phyloP scores from a whole-genome alignment of 2,113 vertebrate genomes.

The Peromyscus maniculatus region DNA sequence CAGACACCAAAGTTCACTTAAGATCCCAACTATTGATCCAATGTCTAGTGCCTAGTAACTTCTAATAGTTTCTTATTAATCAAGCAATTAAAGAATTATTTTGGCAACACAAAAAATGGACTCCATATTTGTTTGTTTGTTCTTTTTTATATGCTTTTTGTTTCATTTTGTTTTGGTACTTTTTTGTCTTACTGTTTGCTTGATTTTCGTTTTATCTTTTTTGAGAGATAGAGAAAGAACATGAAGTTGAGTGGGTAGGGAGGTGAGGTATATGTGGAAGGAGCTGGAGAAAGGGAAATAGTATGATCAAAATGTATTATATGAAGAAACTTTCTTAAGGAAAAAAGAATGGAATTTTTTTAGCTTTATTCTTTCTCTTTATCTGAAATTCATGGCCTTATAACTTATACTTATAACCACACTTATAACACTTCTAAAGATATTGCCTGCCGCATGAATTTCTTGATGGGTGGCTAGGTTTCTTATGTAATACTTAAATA shows the following conservation, averaged over 20 bases:
- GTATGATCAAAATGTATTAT: not conserved
- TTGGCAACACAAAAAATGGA: not conserved
- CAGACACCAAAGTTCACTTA: not conserved
- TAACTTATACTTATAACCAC: not conserved
- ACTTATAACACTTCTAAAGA: not conserved
- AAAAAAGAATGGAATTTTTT: not conserved
- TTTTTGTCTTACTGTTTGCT: not conserved
- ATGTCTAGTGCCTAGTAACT: not conserved
- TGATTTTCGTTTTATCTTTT: not conserved
- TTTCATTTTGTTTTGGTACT: not conserved
- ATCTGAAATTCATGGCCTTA: not conserved
- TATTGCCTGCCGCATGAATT: not conserved
- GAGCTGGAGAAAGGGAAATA: not conserved
- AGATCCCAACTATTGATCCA: not conserved
- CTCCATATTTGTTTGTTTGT: not conserved
- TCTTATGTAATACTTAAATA: not conserved
- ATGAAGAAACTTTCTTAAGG: not conserved
- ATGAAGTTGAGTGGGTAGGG: not conserved
- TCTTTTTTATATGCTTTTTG: not conserved
- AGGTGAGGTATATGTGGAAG: not conserved
- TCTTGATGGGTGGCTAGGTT: not conserved
- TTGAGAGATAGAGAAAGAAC: not conserved
- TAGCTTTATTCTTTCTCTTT: not conserved
- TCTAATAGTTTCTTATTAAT: constrained; percentile 11
- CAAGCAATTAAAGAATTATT: not conserved